Conservation (phyloP, 2,888 invertebrate genomes). For the Chymomyza amoena region DNA sequence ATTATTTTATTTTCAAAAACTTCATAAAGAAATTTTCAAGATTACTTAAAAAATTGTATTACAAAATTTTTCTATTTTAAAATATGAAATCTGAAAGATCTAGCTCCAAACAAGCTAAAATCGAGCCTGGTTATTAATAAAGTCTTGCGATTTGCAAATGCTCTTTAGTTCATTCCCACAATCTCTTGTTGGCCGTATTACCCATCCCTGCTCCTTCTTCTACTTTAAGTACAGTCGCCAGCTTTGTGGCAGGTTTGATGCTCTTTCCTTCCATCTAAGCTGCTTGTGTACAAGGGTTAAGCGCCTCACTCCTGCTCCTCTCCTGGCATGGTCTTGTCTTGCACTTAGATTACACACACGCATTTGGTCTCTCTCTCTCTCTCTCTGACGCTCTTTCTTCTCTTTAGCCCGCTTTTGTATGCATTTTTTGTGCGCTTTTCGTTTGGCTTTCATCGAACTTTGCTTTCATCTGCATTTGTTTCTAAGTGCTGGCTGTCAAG, state of each 20-base stretch:
- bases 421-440: neutral
- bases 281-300: slow-evolving; percentile 20
- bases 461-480: slow-evolving; percentile 1
- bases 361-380: neutral
- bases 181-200: no score
- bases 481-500: neutral
- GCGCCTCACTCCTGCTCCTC: slow-evolving; percentile 39
- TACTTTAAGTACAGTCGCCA: neutral
- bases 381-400: neutral
- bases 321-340: slow-evolving; percentile 13
- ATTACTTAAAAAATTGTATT: no score
- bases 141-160: no score
- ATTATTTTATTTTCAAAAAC: no score
- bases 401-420: neutral
- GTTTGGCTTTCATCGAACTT: neutral
- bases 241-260: neutral
- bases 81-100: no score
- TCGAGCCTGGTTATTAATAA: no score
- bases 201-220: no score
- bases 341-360: slow-evolving; percentile 38
- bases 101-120: no score
- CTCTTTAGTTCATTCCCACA: no score
- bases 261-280: neutral
- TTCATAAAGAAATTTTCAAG: no score
- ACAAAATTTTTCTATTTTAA: no score